phyloP scores from a whole-genome alignment of 2,797 vertebrate species.

The Lateolabrax maculatus region DNA sequence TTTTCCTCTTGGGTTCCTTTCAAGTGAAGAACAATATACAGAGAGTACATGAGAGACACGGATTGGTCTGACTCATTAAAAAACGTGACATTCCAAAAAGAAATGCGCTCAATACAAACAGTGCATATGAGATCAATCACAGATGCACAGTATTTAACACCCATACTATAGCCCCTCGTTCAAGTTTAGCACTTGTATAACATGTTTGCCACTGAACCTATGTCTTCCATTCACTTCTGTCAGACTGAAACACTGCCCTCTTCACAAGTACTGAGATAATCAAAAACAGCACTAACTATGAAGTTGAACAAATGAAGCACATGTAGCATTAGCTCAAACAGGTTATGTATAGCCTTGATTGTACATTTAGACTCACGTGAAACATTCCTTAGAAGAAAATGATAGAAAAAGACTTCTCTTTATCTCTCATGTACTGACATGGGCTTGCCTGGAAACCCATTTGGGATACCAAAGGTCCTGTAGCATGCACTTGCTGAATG shows the following conservation, averaged over 20 bases:
- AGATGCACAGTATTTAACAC: conserved; percentile 34
- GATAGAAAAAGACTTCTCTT: conserved; percentile 57
- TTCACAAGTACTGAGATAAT: conserved; percentile 56
- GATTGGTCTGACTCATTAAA: conserved; percentile 59
- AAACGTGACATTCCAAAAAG: conserved; percentile 53
- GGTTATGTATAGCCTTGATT: conserved; percentile 21
- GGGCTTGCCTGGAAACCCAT: conserved; percentile 49
- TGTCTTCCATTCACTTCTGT: conserved; percentile 86
- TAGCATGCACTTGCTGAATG: conserved; percentile 74
- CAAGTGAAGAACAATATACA: conserved; percentile 52
- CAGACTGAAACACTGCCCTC: conserved; percentile 77
- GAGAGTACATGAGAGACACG: conserved; percentile 79
- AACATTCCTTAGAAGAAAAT: conserved; percentile 33
- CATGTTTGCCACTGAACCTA: conserved; percentile 71
- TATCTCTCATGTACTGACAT: conserved; percentile 77
- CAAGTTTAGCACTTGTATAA: conserved; percentile 70
- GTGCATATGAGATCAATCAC: conserved; percentile 38
- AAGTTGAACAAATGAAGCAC: conserved; percentile 74
- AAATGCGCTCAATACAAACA: conserved; percentile 34
- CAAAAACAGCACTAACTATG: conserved; percentile 68
- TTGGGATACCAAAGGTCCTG: conserved; percentile 72
- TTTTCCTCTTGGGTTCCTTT: conserved; percentile 75
- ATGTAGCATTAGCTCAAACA: conserved; percentile 78
- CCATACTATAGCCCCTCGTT: conserved; percentile 34
- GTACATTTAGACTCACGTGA: conserved; percentile 43